A percentile compares a stretch with the other conserved stretches of the same genome.
Evolutionary conservation across 2,113 vertebrate genomes (phyloP).

Genomic region (Heterotis niloticus): DNA sequence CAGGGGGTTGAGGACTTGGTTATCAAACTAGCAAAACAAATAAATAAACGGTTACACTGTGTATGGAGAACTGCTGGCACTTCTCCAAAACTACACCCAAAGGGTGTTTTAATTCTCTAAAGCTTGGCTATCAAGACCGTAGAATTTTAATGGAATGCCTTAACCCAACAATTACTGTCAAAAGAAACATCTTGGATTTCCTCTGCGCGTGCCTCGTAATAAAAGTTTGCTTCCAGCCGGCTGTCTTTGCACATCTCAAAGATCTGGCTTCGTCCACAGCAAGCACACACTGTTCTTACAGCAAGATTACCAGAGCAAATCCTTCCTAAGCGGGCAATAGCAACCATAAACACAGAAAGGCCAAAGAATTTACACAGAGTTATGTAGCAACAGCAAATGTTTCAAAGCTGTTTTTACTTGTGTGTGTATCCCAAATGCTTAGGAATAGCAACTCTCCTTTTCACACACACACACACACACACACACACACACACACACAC

Average conservation of each 20-base stretch:
- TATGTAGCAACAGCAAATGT: neutral
- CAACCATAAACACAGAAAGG: neutral
- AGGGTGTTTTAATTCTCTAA: neutral
- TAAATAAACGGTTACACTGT: neutral
- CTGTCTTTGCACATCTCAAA: neutral
- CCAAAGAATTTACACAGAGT: neutral
- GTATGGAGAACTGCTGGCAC: neutral
- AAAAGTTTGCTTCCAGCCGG: neutral
- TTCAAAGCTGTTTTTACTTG: constrained; percentile 7
- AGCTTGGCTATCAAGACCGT: neutral
- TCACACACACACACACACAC: constrained; percentile 10
- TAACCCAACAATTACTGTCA: neutral
- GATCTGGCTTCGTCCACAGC: neutral
- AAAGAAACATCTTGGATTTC: neutral
- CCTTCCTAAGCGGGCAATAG: constrained; percentile 6
- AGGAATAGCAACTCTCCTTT: constrained; percentile 44
- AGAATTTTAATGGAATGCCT: neutral
- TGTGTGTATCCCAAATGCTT: constrained; percentile 38
- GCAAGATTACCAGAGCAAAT: neutral
- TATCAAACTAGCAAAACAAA: neutral
- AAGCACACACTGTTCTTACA: constrained; percentile 20
- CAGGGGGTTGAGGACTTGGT: constrained; percentile 15
- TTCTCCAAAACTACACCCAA: neutral
- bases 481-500: neutral
- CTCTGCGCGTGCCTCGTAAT: constrained; percentile 4